Evolutionary conservation across 2,888 invertebrate genomes (phyloP).

Genomic region (Cyrtodaria siliqua): DNA sequence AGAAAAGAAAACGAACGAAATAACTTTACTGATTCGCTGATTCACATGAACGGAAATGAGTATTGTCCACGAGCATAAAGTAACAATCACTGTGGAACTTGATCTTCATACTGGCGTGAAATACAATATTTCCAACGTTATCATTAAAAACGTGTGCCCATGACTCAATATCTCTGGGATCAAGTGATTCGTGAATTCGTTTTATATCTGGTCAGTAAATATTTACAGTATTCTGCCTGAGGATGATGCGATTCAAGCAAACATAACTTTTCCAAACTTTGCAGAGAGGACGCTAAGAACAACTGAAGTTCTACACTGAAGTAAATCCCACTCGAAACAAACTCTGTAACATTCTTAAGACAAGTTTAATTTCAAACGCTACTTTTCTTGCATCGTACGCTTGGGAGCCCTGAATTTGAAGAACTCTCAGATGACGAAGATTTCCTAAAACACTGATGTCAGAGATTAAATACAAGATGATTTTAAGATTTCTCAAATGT

Average conservation of each 20-base stretch:
- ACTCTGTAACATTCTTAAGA: too few relatives aligned
- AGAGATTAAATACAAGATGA: too few relatives aligned
- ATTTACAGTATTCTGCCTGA: constrained; percentile 2
- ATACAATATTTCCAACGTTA: constrained; percentile 7
- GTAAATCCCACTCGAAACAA: neutral
- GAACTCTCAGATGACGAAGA: too few relatives aligned
- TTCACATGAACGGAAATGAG: too few relatives aligned
- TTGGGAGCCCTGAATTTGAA: too few relatives aligned
- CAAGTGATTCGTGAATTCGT: neutral
- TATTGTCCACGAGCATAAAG: neutral
- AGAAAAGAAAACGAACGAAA: too few relatives aligned
- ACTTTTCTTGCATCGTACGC: too few relatives aligned
- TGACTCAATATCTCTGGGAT: constrained; percentile 5
- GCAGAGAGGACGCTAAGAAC: constrained; percentile 7
- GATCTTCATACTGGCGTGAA: constrained; percentile 11
- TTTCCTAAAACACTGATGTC: too few relatives aligned
- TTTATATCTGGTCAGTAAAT: constrained; percentile 3
- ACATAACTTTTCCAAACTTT: constrained; percentile 1
- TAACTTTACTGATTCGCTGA: too few relatives aligned
- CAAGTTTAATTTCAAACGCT: too few relatives aligned
- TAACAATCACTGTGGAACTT: constrained; percentile 5
- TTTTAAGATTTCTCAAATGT: too few relatives aligned
- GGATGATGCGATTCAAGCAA: constrained; percentile 7
- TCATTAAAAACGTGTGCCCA: constrained; percentile 14
- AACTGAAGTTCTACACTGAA: constrained; percentile 7